Percentiles rank a stretch among this genome's conserved stretches.
These are phyloP conservation scores for Pedionomus torquatus DNA, from an alignment of 2,113 vertebrate species.

Conservation along the genomic window DNA sequence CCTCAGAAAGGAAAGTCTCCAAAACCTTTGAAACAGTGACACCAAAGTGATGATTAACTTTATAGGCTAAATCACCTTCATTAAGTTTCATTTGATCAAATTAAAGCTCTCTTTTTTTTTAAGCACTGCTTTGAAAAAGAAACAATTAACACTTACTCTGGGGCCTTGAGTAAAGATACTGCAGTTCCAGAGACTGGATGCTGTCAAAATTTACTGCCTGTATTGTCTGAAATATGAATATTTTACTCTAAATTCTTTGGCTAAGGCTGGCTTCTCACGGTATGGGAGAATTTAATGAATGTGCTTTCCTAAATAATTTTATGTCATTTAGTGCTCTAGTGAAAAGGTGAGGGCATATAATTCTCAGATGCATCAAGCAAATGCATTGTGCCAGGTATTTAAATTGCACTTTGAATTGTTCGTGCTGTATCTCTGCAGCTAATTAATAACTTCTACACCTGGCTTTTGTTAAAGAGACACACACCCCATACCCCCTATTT, in stretches of 20 bases:
- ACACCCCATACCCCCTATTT: background rate
- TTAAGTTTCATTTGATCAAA: conserved; percentile 45
- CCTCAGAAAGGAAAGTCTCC: background rate
- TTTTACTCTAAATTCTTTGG: conserved; percentile 52
- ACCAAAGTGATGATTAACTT: background rate
- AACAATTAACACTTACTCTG: conserved; percentile 8
- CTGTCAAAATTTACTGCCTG: conserved; percentile 43
- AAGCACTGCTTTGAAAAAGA: background rate
- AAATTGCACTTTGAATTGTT: background rate
- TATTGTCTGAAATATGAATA: conserved; percentile 37
- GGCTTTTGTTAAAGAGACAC: background rate
- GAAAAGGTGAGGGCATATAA: background rate
- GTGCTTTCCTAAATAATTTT: conserved; percentile 36
- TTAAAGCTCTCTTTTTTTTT: conserved; percentile 2
- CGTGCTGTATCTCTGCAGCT: background rate
- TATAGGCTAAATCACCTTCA: conserved; percentile 24
- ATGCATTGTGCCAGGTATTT: background rate
- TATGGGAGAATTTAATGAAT: conserved; percentile 56
- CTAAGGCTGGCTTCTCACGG: background rate
- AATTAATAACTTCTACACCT: conserved; percentile 14
- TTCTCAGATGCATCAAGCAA: conserved; percentile 20
- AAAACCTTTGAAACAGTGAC: background rate
- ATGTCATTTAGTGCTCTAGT: conserved; percentile 17
- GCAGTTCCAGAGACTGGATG: background rate
- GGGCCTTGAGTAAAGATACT: background rate